These are phyloP conservation scores for Schmidtea mediterranea DNA, from an alignment of 1,140 invertebrate species.

Conservation along the genomic window DNA sequence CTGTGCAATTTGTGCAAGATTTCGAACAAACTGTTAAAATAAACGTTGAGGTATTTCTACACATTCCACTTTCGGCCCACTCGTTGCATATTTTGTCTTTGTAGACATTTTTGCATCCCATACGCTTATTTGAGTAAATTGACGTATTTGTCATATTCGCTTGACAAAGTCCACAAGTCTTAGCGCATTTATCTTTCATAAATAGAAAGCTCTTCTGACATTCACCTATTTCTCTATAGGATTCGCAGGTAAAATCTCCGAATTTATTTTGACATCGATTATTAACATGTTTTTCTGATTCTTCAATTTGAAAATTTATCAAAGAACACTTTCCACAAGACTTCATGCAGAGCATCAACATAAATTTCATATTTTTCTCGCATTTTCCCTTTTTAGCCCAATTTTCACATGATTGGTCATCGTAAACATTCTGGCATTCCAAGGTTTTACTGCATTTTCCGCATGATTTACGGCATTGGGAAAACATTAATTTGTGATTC, in stretches of 20 bases:
- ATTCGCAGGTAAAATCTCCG: too few species aligned
- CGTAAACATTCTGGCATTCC: not conserved
- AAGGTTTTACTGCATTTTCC: not conserved
- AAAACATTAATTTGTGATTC: too few species aligned
- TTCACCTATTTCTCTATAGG: too few species aligned
- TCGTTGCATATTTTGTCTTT: not conserved
- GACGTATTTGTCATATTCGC: too few species aligned
- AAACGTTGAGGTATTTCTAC: not conserved
- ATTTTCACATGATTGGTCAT: constrained; percentile 8
- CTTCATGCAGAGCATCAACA: constrained; percentile 10
- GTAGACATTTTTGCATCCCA: not conserved
- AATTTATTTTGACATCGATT: not conserved
- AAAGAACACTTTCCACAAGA: constrained; percentile 10
- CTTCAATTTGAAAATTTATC: not conserved
- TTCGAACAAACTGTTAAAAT: not conserved
- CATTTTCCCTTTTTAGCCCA: constrained; percentile 11
- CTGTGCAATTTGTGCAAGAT: not conserved
- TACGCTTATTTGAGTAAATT: too few species aligned
- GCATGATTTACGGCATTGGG: constrained; percentile 2
- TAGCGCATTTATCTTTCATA: too few species aligned
- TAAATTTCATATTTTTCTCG: constrained; percentile 10
- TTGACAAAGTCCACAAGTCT: too few species aligned
- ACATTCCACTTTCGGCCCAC: constrained; percentile 1
- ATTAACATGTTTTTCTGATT: constrained; percentile 8
- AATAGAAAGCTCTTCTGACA: too few species aligned